Evolutionary conservation across 1,140 invertebrate genomes (phyloP).

Genomic region (Drosophila auraria): DNA sequence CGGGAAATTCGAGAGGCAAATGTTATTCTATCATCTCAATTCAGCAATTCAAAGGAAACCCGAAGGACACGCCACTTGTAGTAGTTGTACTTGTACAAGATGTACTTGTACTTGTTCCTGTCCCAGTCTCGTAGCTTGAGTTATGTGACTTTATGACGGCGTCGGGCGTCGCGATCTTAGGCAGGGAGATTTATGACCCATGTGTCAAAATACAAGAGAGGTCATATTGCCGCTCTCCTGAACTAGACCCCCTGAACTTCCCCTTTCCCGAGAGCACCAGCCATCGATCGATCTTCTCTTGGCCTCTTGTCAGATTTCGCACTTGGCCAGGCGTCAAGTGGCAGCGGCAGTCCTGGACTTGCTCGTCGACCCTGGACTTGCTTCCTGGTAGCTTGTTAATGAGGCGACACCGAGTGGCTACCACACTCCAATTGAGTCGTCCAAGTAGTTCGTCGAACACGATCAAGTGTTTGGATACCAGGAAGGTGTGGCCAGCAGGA

Average conservation of each 20-base stretch:
- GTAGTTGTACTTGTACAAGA: constrained; percentile 24
- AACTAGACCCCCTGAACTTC: not conserved
- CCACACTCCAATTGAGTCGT: constrained; percentile 24
- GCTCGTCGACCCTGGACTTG: not conserved
- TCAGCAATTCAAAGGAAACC: constrained; percentile 72
- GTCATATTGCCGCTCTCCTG: constrained; percentile 33
- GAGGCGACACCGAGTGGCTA: constrained; percentile 66
- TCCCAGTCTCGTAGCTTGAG: constrained; percentile 33
- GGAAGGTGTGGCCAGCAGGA: constrained; percentile 3
- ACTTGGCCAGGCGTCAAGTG: constrained; percentile 78
- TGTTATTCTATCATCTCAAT: constrained; percentile 79
- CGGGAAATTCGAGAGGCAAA: constrained; percentile 78
- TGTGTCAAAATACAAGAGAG: constrained; percentile 77
- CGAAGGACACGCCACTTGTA: constrained; percentile 57
- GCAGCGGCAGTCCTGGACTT: not conserved
- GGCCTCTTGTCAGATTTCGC: constrained; percentile 66
- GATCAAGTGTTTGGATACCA: constrained; percentile 30
- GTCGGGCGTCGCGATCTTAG: constrained; percentile 37
- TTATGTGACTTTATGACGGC: constrained; percentile 76
- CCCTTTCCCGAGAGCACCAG: not conserved
- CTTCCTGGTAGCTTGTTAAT: constrained; percentile 70
- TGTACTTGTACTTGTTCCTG: constrained; percentile 9
- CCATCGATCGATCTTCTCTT: constrained; percentile 25
- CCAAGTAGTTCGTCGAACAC: constrained; percentile 7
- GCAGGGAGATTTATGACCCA: constrained; percentile 68